A percentile compares a stretch with the other conserved stretches of the same genome.
Evolutionary conservation across 2,888 invertebrate genomes (phyloP).

Genomic region (Cephus runcator): DNA sequence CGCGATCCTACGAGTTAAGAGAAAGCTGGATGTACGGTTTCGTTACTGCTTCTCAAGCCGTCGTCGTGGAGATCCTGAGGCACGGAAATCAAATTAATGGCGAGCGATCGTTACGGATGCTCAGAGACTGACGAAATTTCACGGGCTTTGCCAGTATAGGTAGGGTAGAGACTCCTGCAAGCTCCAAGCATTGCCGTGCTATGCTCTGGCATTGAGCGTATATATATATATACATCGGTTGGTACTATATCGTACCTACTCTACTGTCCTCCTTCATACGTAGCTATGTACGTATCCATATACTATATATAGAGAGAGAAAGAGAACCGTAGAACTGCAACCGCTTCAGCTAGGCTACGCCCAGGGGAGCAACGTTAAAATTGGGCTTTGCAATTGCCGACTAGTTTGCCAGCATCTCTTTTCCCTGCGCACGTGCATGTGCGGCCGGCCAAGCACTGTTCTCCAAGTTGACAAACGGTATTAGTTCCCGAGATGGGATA

Average conservation of each 20-base stretch:
- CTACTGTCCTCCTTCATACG: background rate
- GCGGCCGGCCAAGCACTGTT: background rate
- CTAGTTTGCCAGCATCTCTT: conserved; percentile 6
- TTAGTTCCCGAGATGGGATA: conserved; percentile 5
- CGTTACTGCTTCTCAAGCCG: background rate
- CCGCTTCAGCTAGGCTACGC: background rate
- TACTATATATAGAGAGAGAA: background rate
- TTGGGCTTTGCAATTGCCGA: conserved; percentile 20
- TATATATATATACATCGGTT: background rate
- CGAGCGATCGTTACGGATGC: conserved; percentile 1
- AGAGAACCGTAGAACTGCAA: background rate
- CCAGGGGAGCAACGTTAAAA: conserved; percentile 19
- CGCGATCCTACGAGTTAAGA: background rate
- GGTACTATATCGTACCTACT: background rate
- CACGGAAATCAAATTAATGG: background rate
- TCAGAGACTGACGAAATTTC: background rate
- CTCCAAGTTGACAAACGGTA: conserved; percentile 4
- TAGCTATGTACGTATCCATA: background rate
- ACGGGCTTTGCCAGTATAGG: background rate
- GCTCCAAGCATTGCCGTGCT: background rate
- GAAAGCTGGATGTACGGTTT: background rate
- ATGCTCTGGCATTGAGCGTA: background rate
- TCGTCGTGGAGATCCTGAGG: background rate
- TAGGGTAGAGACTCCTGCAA: background rate
- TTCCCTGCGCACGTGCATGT: conserved; percentile 1